phyloP scores from a whole-genome alignment of 1,140 invertebrate species.

The Sitobion miscanthi region DNA sequence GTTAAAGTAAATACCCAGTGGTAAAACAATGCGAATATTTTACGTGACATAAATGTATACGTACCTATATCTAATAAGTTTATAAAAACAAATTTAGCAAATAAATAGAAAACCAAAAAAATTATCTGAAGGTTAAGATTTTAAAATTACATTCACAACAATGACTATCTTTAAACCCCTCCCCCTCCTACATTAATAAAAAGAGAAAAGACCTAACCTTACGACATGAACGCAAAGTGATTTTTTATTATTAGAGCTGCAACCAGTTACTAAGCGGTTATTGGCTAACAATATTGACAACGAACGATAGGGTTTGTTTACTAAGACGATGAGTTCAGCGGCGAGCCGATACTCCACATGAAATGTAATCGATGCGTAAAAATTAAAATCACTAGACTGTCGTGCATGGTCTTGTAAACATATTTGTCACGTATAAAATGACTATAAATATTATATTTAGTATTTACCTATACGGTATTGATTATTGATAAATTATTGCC shows the following conservation, averaged over 20 bases:
- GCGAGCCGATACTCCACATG: not conserved
- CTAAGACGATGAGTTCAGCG: not conserved
- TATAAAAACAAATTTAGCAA: too few relatives aligned
- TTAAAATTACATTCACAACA: not conserved
- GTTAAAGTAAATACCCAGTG: too few relatives aligned
- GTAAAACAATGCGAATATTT: too few relatives aligned
- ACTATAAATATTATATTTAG: not conserved
- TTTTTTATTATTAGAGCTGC: too few relatives aligned
- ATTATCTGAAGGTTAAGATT: not conserved
- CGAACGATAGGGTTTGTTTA: not conserved
- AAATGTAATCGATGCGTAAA: not conserved
- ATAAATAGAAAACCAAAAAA: not conserved
- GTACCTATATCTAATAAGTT: too few relatives aligned
- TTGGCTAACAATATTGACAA: too few relatives aligned
- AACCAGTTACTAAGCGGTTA: too few relatives aligned
- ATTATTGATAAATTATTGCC: not conserved
- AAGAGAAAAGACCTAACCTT: not conserved
- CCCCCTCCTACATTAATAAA: not conserved
- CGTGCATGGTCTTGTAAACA: not conserved
- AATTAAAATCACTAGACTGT: not conserved
- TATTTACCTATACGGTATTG: not conserved
- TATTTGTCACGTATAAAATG: not conserved
- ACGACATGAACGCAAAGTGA: not conserved
- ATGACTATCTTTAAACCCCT: not conserved
- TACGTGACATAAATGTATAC: too few relatives aligned